Percentiles rank a stretch among this genome's conserved stretches.
Conservation (phyloP, 2,113 vertebrate species). For the Corapipo altera region DNA sequence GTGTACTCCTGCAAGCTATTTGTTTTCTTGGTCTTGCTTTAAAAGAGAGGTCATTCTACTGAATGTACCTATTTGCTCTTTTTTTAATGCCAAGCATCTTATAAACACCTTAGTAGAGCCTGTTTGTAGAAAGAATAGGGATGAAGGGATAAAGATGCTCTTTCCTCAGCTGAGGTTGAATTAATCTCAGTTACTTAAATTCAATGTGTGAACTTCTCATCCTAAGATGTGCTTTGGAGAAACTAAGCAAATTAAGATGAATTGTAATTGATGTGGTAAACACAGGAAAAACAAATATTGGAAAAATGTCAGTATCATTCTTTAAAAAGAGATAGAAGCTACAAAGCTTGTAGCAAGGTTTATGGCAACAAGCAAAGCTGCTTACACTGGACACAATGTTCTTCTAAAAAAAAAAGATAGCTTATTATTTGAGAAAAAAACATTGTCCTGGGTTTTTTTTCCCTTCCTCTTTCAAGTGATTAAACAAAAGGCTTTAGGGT, state of each 20-base stretch:
- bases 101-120: not conserved
- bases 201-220: not conserved
- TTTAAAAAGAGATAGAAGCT: not conserved
- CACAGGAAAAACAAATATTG: not conserved
- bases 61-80: not conserved
- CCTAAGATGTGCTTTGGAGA: not conserved
- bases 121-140: not conserved
- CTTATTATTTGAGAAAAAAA: not conserved
- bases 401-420: not conserved
- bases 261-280: not conserved
- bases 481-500: conserved; percentile 21
- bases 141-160: not conserved
- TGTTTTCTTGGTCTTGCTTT: not conserved
- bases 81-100: not conserved
- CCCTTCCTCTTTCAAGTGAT: not conserved
- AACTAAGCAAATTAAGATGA: not conserved
- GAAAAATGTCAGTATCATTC: not conserved
- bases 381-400: not conserved
- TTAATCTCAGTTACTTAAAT: not conserved
- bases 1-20: not conserved
- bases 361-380: not conserved
- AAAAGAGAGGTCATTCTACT: not conserved
- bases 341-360: not conserved
- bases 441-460: not conserved
- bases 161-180: not conserved